phyloP scores from a whole-genome alignment of 2,113 vertebrate genomes.

The Ifrita kowaldi region DNA sequence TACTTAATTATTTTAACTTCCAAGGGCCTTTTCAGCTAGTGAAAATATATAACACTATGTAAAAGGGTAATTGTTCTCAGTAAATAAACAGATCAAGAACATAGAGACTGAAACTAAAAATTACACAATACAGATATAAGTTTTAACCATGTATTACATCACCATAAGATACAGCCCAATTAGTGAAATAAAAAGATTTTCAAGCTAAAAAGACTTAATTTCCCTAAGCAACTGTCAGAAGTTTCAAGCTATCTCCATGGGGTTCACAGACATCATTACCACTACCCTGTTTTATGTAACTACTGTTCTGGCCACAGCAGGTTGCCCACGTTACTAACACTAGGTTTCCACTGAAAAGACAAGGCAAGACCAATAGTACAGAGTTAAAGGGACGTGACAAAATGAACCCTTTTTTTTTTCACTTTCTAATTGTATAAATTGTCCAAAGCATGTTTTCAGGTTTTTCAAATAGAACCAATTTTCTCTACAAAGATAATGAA shows the following conservation, averaged over 20 bases:
- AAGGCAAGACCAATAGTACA: not conserved
- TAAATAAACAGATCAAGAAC: conserved; percentile 43
- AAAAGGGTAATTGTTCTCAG: not conserved
- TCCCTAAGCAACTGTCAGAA: conserved; percentile 6
- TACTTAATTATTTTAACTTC: conserved; percentile 34
- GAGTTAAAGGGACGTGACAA: conserved; percentile 8
- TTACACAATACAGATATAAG: not conserved
- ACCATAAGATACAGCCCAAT: not conserved
- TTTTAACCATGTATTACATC: not conserved
- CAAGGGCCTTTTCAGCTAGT: not conserved
- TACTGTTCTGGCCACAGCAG: conserved; percentile 32
- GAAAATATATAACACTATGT: not conserved
- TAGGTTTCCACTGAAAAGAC: not conserved
- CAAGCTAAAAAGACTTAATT: not conserved
- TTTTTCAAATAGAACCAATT: not conserved
- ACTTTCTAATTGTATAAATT: not conserved
- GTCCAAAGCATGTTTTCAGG: not conserved
- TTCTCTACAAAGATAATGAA: not conserved
- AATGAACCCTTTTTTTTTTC: not conserved
- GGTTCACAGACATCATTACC: conserved; percentile 22
- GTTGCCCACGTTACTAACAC: not conserved
- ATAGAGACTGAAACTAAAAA: not conserved
- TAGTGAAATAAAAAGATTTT: conserved; percentile 21
- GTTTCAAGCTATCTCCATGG: not conserved
- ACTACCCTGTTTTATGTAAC: not conserved